Conservation (phyloP, 1,140 invertebrate genomes). For the Andricus grossulariae region DNA sequence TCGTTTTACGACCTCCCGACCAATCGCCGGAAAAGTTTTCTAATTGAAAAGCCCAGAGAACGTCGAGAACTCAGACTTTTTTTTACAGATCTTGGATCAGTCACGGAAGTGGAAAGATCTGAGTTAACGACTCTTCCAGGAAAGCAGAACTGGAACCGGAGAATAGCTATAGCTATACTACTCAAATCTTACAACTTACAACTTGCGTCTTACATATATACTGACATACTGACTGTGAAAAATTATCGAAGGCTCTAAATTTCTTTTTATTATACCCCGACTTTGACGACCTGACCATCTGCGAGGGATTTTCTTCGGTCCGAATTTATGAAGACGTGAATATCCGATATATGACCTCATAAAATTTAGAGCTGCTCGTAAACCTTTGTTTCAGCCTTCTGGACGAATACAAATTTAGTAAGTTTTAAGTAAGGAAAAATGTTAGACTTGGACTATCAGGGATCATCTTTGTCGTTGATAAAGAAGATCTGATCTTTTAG, state of each 20-base stretch:
- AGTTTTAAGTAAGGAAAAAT: too few species aligned
- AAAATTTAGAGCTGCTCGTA: not conserved
- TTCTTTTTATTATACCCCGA: conserved; percentile 3
- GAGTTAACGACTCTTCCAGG: conserved; percentile 17
- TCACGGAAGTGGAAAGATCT: conserved; percentile 23
- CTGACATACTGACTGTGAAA: conserved; percentile 10
- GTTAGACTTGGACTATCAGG: too few species aligned
- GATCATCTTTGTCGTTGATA: too few species aligned
- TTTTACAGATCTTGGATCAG: conserved; percentile 20
- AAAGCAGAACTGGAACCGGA: not conserved
- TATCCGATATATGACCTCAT: not conserved
- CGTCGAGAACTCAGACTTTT: not conserved
- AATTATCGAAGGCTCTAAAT: conserved; percentile 5
- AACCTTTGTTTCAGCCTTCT: not conserved
- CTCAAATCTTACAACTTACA: too few species aligned
- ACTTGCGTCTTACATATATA: not conserved
- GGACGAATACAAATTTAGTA: not conserved
- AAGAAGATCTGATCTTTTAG: too few species aligned
- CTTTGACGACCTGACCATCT: conserved; percentile 19
- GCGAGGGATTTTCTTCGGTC: not conserved
- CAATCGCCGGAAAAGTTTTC: conserved; percentile 7
- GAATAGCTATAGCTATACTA: too few species aligned
- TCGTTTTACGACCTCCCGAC: conserved; percentile 4
- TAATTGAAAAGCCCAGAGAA: conserved; percentile 9
- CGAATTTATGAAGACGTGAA: not conserved